These are phyloP conservation scores for Tragelaphus oryx DNA, from an alignment of 2,797 vertebrate genomes.

Conservation along the genomic window DNA sequence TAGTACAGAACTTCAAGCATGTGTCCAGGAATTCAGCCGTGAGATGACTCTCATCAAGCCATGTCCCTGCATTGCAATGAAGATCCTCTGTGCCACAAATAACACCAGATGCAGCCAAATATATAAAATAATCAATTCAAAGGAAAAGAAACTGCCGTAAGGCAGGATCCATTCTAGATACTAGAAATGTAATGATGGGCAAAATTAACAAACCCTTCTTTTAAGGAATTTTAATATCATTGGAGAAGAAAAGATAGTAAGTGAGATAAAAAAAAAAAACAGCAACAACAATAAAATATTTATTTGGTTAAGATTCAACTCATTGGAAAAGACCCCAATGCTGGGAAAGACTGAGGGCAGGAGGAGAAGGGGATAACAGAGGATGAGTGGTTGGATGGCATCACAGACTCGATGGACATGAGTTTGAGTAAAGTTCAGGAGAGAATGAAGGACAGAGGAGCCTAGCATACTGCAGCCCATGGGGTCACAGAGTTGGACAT, in stretches of 20 bases:
- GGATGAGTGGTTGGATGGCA: not conserved
- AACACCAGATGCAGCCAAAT: not conserved
- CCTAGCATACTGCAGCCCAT: not conserved
- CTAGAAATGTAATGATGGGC: not conserved
- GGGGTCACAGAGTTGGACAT: not conserved
- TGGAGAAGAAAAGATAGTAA: not conserved
- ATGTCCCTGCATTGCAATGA: not conserved
- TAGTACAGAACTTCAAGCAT: not conserved
- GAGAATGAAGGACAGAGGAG: not conserved
- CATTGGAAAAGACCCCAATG: not conserved
- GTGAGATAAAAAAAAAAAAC: not conserved
- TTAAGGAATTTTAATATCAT: not conserved
- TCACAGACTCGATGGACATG: fast-evolving
- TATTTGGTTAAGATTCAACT: not conserved
- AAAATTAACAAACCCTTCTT: not conserved
- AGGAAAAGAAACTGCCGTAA: not conserved
- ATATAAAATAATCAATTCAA: not conserved
- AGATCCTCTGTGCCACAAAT: not conserved
- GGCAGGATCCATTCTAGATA: not conserved
- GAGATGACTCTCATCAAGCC: not conserved
- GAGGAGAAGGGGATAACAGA: not conserved
- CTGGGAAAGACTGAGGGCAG: not conserved
- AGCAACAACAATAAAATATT: not conserved
- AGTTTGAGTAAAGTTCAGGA: not conserved
- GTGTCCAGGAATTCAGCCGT: not conserved